Conservation (phyloP, 2,888 invertebrate species). For the Pilophorus perplexus region DNA sequence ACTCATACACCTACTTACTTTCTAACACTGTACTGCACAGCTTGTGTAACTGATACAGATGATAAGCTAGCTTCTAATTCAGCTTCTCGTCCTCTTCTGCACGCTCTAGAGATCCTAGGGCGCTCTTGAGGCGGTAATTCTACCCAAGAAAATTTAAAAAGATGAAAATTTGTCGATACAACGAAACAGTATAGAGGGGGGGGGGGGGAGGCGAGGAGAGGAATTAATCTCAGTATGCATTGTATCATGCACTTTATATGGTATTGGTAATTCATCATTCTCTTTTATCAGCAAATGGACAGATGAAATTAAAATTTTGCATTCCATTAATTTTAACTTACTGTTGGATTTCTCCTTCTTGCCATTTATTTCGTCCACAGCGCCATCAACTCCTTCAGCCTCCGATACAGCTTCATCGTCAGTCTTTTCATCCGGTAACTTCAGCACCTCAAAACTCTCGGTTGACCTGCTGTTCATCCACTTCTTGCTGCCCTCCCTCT, state of each 20-base stretch:
- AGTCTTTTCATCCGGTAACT: conserved; percentile 38
- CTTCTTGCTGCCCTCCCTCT: conserved; percentile 39
- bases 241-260: too few relatives aligned
- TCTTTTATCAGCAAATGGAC: not conserved
- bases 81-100: conserved; percentile 35
- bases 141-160: too few relatives aligned
- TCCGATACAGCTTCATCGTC: conserved; percentile 41
- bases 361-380: not conserved
- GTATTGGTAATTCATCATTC: too few relatives aligned
- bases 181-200: too few relatives aligned
- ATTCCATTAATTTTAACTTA: too few relatives aligned
- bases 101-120: not conserved
- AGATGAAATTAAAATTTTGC: too few relatives aligned
- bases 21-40: conserved; percentile 81
- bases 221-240: not conserved
- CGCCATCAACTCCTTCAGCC: not conserved
- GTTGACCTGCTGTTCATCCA: conserved; percentile 42
- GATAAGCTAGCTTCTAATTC: conserved; percentile 35
- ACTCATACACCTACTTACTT: conserved; percentile 59
- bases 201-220: not conserved
- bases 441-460: conserved; percentile 40
- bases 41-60: conserved; percentile 80
- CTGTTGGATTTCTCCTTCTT: not conserved
- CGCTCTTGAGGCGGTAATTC: not conserved
- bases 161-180: too few relatives aligned